Base-by-base conservation (phyloP, 30 jellyfish, hydroid and myxozoan genomes). In the Cassiopea andromeda region DNA sequence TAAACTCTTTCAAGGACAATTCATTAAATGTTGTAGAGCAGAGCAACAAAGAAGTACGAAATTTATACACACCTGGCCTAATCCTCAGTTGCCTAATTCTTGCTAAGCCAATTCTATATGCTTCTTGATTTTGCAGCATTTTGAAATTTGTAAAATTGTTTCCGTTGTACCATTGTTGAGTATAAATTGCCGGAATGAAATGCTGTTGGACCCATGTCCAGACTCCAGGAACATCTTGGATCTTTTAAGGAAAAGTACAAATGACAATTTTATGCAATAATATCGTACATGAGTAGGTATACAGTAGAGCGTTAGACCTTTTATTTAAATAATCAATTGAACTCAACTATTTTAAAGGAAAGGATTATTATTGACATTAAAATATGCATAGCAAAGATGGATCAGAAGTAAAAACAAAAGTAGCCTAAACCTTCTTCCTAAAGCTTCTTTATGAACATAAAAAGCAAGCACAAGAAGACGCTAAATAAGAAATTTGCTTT, bases 81-180 rank as follows among this genome's bases (percentile, higher is more conserved):
- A 93, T 83, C 83, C 98, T 76, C 2, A 84, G 80, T 79, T 93
- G 98, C 44, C 98, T 82, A 12, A 93, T 76, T 78, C 98, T 72
- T 18, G 93, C 93, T n/a, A 82, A 64, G 18, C 98, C 94, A 50
- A 93, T 54, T 0, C 92, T 84, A n/a, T 68, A 73, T 46, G 88
- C 90, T 69, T 93, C 98, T 64, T 86, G 94, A 72, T 81, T 85
- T 19, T 77, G 84, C 16, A 88, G 60, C 90, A 84, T 84, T 77
- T 90, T 90, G 82, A 85, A 69, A 50, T 83, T 82, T 60, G 86
- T 90, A 44, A 73, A 76, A 67, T 90, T 83, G 47, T 82, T 87
- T 1, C 91, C 92, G 46, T 90, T 82, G 54, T 88, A 88, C 95
- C 95, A 88, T 18, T 79, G 73, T 44, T 80, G 85, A 9, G 80